A percentile compares a stretch with the other conserved stretches of the same genome.
These are phyloP conservation scores for Augiades crinisus DNA, from an alignment of 2,888 invertebrate species.

Conservation along the genomic window DNA sequence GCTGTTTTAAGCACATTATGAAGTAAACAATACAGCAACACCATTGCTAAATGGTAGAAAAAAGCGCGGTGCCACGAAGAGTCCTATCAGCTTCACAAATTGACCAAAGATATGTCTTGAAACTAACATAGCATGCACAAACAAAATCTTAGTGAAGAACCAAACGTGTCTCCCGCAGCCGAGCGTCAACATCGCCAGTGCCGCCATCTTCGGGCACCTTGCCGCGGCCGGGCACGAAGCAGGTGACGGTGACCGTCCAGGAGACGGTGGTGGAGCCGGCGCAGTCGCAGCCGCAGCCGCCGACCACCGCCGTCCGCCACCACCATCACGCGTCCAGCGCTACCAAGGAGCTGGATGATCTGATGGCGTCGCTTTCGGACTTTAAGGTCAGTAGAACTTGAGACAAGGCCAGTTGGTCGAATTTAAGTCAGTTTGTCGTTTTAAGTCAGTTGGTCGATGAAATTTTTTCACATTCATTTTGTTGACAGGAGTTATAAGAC, in stretches of 20 bases:
- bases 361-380: conserved; percentile 97
- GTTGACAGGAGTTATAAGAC: too few species aligned
- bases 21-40: too few species aligned
- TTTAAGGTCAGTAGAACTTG: conserved; percentile 93
- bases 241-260: conserved; percentile 79
- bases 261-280: conserved; percentile 78
- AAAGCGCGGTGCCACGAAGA: too few species aligned
- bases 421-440: too few species aligned
- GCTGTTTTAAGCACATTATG: too few species aligned
- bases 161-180: conserved; percentile 40
- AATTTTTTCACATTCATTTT: too few species aligned
- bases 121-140: too few species aligned
- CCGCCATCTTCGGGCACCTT: conserved; percentile 50
- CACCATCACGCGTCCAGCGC: conserved; percentile 89
- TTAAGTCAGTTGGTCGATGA: too few species aligned
- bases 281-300: conserved; percentile 57
- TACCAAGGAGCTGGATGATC: conserved; percentile 96
- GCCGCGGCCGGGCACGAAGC: conserved; percentile 79
- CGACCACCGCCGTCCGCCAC: conserved; percentile 44
- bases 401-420: too few species aligned
- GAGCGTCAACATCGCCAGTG: conserved; percentile 61
- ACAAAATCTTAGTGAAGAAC: not conserved
- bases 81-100: too few species aligned
- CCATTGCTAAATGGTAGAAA: too few species aligned
- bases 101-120: too few species aligned